Evolutionary conservation across 2,797 vertebrate species (phyloP).

Genomic region (Arctocebus calabarensis): DNA sequence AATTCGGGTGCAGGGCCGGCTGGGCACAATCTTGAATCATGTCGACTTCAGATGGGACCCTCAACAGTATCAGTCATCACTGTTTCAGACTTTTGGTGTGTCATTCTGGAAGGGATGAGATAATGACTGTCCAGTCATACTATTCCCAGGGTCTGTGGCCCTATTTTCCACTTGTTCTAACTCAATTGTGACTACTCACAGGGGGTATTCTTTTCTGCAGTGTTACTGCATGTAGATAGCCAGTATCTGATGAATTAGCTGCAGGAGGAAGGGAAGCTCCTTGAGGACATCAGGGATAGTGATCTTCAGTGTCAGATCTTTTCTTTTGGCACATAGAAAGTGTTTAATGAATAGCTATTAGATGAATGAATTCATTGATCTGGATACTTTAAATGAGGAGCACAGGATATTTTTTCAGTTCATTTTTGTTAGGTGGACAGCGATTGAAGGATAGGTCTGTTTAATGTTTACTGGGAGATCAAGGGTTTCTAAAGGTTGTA

Average conservation of each 20-base stretch:
- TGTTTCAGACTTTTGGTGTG: not conserved
- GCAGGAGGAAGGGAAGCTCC: not conserved
- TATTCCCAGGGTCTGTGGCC: not conserved
- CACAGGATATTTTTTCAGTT: accelerated
- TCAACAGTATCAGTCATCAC: not conserved
- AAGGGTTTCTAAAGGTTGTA: not conserved
- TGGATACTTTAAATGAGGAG: not conserved
- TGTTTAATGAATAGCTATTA: not conserved
- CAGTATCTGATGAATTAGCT: not conserved
- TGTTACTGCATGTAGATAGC: not conserved
- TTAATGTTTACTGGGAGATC: not conserved
- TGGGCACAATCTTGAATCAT: not conserved
- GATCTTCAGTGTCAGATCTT: not conserved
- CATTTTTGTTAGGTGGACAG: not conserved
- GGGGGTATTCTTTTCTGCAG: not conserved
- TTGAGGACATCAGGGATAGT: not conserved
- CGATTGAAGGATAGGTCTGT: not conserved
- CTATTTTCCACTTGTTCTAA: not conserved
- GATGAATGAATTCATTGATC: not conserved
- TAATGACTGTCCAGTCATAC: not conserved
- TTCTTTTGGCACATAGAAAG: not conserved
- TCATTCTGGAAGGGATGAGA: not conserved
- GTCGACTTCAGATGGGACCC: not conserved
- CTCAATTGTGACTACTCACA: not conserved
- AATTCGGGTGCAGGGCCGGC: not conserved